A percentile compares a stretch with the other conserved stretches of the same genome.
Evolutionary conservation across 2,113 vertebrate genomes (phyloP).

Genomic region (Cyrtonyx montezumae): DNA sequence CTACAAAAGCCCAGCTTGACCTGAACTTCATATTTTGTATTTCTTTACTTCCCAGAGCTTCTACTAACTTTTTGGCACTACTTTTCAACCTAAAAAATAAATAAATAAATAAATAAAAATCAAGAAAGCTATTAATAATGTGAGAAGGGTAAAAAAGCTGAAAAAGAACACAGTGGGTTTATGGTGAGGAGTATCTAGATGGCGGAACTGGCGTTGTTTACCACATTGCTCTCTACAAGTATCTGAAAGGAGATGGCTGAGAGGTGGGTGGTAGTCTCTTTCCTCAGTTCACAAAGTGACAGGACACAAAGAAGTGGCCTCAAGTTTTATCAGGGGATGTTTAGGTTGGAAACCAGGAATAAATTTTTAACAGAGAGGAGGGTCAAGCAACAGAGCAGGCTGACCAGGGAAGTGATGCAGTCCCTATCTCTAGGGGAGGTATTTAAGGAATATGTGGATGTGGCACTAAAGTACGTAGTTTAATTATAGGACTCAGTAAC

Average conservation of each 20-base stretch:
- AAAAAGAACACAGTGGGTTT: background rate
- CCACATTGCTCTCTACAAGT: background rate
- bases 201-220: background rate
- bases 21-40: conserved; percentile 75
- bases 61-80: conserved; percentile 43
- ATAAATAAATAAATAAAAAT: background rate
- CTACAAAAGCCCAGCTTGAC: conserved; percentile 81
- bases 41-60: conserved; percentile 77
- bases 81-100: conserved; percentile 64
- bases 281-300: background rate
- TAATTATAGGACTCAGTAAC: background rate
- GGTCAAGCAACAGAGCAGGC: background rate
- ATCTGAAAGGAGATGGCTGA: background rate
- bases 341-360: background rate
- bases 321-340: background rate
- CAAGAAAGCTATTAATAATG: background rate
- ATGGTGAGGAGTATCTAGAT: background rate
- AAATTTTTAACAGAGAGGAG: background rate
- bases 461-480: background rate
- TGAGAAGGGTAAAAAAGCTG: background rate
- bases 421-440: background rate
- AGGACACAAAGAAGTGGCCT: background rate
- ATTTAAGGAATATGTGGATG: background rate
- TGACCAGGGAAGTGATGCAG: background rate
- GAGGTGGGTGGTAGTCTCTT: background rate